Percentiles rank a stretch among this genome's conserved stretches.
These are phyloP conservation scores for Noturus placidus DNA, from an alignment of 2,113 vertebrate genomes.

Conservation along the genomic window DNA sequence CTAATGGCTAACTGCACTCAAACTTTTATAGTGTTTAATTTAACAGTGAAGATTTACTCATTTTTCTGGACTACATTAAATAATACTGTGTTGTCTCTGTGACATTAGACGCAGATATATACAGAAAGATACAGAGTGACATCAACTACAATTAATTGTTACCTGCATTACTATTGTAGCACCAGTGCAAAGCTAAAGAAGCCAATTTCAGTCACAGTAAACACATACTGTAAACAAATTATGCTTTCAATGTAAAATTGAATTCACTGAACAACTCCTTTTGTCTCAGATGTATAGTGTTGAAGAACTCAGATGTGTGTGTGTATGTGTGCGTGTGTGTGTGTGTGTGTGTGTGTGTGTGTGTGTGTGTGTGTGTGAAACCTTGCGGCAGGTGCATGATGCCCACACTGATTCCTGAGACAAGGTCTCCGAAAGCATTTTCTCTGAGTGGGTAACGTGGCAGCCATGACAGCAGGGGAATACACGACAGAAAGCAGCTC, in stretches of 20 bases:
- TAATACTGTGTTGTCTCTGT: neutral
- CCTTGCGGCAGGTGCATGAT: slow-evolving; percentile 93
- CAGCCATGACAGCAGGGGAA: slow-evolving; percentile 85
- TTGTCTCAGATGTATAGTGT: neutral
- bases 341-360: neutral
- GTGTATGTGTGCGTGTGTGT: neutral
- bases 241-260: neutral
- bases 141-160: neutral
- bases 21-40: neutral
- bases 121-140: neutral
- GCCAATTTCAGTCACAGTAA: neutral
- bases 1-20: neutral
- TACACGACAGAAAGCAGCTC: slow-evolving; percentile 67
- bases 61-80: neutral
- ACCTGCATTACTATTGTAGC: neutral
- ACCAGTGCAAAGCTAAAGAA: neutral
- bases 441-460: slow-evolving; percentile 83
- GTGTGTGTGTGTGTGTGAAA: slow-evolving; percentile 36
- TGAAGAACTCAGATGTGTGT: neutral
- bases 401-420: slow-evolving; percentile 88
- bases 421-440: slow-evolving; percentile 81
- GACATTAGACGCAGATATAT: neutral
- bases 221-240: neutral
- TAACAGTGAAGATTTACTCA: neutral
- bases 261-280: neutral